Conservation (phyloP, 2,888 invertebrate genomes). For the Drosophila paramelanica region DNA sequence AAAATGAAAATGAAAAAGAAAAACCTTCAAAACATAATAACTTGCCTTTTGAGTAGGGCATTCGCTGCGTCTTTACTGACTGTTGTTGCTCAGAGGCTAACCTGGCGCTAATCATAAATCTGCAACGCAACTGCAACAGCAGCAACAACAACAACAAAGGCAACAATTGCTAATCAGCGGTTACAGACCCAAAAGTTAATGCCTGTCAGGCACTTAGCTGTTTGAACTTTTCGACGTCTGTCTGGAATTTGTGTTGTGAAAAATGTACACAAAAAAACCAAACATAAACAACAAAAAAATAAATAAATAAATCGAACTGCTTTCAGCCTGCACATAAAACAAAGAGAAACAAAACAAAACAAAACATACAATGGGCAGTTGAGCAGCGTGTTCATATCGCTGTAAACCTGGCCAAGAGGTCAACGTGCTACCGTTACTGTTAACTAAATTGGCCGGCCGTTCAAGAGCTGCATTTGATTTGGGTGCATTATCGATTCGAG, state of each 20-base stretch:
- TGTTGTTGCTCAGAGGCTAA: slow-evolving; percentile 42
- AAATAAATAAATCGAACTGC: slow-evolving; percentile 75
- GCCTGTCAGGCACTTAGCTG: slow-evolving; percentile 74
- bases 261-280: slow-evolving; percentile 55
- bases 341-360: slow-evolving; percentile 13
- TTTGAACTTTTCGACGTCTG: slow-evolving; percentile 77
- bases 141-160: slow-evolving; percentile 26
- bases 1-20: slow-evolving; percentile 1
- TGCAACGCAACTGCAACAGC: slow-evolving; percentile 65
- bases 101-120: slow-evolving; percentile 77
- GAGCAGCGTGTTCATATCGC: slow-evolving; percentile 34
- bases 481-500: slow-evolving; percentile 41
- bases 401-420: slow-evolving; percentile 54
- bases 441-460: slow-evolving; percentile 44
- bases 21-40: slow-evolving; percentile 77
- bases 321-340: slow-evolving; percentile 26
- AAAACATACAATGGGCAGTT: slow-evolving; percentile 19
- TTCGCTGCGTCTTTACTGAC: slow-evolving; percentile 57
- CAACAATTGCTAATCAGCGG: slow-evolving; percentile 68
- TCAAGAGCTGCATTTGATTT: slow-evolving; percentile 58
- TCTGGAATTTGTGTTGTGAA: slow-evolving; percentile 71
- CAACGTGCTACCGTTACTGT: slow-evolving; percentile 73
- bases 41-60: slow-evolving; percentile 79
- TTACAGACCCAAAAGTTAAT: slow-evolving; percentile 70
- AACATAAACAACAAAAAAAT: slow-evolving; percentile 53